Percentiles rank a stretch among this genome's conserved stretches.
Conservation (phyloP, 23 tunicate species). For the Ascidia mentula region DNA sequence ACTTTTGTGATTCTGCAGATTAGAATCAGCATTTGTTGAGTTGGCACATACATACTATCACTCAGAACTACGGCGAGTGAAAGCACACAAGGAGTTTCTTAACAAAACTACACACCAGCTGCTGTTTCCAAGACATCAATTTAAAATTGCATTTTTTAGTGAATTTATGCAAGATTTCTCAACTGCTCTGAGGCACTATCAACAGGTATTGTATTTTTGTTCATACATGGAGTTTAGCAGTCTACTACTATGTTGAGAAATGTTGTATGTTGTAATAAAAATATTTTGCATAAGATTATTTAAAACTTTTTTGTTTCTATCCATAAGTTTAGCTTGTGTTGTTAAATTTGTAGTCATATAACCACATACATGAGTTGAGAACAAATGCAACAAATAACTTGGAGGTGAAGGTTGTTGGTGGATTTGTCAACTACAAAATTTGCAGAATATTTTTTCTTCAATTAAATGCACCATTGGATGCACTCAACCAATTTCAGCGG, state of each 20-base stretch:
- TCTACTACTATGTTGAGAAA: too few relatives aligned
- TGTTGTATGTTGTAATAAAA: too few relatives aligned
- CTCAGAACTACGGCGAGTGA: constrained; percentile 61
- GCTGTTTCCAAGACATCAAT: constrained; percentile 82
- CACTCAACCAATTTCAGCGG: constrained; percentile 75
- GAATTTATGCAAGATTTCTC: constrained; percentile 77
- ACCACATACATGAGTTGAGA: constrained; percentile 76
- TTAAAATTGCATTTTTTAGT: constrained; percentile 78
- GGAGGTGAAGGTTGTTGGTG: constrained; percentile 84
- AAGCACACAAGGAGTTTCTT: constrained; percentile 79
- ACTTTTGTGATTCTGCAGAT: constrained; percentile 39
- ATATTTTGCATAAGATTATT: not conserved
- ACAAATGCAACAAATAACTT: constrained; percentile 83
- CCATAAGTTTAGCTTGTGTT: not conserved
- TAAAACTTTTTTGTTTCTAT: not conserved
- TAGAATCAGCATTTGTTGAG: constrained; percentile 86
- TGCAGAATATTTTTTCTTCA: constrained; percentile 65
- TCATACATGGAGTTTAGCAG: too few relatives aligned
- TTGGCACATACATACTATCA: constrained; percentile 78
- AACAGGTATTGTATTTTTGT: too few relatives aligned
- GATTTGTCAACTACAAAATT: constrained; percentile 86
- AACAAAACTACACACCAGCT: constrained; percentile 95
- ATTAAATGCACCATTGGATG: constrained; percentile 70
- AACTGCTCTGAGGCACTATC: constrained; percentile 48
- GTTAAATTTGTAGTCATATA: constrained; percentile 42